Evolutionary conservation across 2,888 invertebrate species (phyloP).

Genomic region (Drosophila anomelani): DNA sequence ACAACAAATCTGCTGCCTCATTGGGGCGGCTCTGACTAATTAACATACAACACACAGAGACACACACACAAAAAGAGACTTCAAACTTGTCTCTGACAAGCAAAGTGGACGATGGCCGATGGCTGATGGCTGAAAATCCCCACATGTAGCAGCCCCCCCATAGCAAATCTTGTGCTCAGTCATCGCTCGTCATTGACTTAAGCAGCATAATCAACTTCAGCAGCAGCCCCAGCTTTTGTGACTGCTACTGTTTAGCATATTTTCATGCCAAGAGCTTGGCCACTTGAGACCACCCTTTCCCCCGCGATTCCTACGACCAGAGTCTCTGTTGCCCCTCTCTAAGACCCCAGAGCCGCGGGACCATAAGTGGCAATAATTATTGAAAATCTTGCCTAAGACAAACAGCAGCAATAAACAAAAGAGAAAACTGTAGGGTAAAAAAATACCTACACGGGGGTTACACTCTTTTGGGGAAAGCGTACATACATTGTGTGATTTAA

Average conservation of each 20-base stretch:
- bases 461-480: slow-evolving; percentile 1
- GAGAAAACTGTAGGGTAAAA: slow-evolving; percentile 31
- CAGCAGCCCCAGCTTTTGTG: slow-evolving; percentile 38
- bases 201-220: slow-evolving; percentile 79
- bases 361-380: slow-evolving; percentile 83
- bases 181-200: slow-evolving; percentile 75
- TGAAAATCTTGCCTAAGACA: slow-evolving; percentile 82
- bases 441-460: slow-evolving; percentile 20
- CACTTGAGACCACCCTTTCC: slow-evolving; percentile 64
- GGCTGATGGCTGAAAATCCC: slow-evolving; percentile 40
- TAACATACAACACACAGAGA: slow-evolving; percentile 63
- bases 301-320: slow-evolving; percentile 36
- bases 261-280: slow-evolving; percentile 75
- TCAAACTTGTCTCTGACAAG: slow-evolving; percentile 78
- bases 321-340: slow-evolving; percentile 2
- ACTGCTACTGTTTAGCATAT: slow-evolving; percentile 80
- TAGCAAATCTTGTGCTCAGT: slow-evolving; percentile 73
- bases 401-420: slow-evolving; percentile 61
- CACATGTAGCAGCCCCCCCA: slow-evolving; percentile 7
- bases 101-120: slow-evolving; percentile 34
- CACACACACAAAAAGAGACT: slow-evolving; percentile 63
- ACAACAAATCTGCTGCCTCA: slow-evolving; percentile 66
- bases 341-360: slow-evolving; percentile 38
- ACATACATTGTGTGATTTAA: background rate
- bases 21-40: slow-evolving; percentile 54